phyloP scores from a whole-genome alignment of 2,113 vertebrate genomes.

The Hippocampus barbouri region DNA sequence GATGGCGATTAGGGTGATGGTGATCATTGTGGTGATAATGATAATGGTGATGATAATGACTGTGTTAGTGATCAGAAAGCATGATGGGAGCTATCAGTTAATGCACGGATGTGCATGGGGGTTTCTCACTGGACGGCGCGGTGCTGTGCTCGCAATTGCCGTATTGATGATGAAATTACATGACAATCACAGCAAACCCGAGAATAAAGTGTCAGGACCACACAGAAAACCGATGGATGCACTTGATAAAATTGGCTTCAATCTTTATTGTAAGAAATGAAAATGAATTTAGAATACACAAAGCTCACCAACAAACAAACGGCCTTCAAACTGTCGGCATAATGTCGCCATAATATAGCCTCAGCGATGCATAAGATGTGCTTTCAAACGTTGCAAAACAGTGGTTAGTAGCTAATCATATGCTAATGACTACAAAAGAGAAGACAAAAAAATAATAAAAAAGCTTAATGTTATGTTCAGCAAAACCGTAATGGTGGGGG shows the following conservation, averaged over 20 bases:
- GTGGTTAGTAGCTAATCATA: constrained; percentile 14
- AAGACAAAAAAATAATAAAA: background rate
- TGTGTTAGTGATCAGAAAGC: constrained; percentile 58
- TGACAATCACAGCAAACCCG: background rate
- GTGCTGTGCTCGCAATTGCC: background rate
- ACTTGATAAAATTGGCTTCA: constrained; percentile 29
- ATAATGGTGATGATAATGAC: constrained; percentile 67
- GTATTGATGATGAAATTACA: constrained; percentile 11
- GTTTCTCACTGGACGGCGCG: constrained; percentile 20
- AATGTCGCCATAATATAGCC: constrained; percentile 2
- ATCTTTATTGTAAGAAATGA: constrained; percentile 56
- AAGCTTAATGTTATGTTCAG: background rate
- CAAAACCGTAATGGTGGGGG: background rate
- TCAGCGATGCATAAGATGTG: constrained; percentile 1
- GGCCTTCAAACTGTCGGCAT: constrained; percentile 5
- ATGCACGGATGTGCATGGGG: constrained; percentile 40
- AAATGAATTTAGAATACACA: constrained; percentile 15
- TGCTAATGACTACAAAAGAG: constrained; percentile 10
- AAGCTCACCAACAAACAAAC: constrained; percentile 8
- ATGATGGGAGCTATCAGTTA: constrained; percentile 55
- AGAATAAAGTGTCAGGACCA: background rate
- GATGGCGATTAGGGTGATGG: constrained; percentile 61
- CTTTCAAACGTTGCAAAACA: constrained; percentile 8
- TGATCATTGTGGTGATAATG: constrained; percentile 63
- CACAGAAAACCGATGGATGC: constrained; percentile 6